Evolutionary conservation across 2,113 vertebrate genomes (phyloP).

Genomic region (Atractosteus spatula): DNA sequence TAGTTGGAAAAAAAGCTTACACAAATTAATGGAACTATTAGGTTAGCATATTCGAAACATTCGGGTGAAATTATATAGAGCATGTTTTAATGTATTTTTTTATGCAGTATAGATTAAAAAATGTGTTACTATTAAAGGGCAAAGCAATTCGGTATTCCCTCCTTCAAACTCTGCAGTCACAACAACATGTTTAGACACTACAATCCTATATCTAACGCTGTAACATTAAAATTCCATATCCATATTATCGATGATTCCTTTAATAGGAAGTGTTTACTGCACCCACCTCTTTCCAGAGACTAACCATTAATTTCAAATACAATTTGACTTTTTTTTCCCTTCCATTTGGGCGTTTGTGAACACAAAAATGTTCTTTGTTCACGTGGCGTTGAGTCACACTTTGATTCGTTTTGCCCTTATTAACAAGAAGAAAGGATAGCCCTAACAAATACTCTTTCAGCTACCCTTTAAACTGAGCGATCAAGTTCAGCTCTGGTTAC

Average conservation of each 20-base stretch:
- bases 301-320: slow-evolving; percentile 8
- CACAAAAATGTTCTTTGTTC: slow-evolving; percentile 42
- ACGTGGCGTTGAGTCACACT: slow-evolving; percentile 47
- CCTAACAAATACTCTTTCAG: slow-evolving; percentile 51
- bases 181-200: slow-evolving; percentile 3
- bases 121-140: no score
- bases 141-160: no score
- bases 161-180: background rate
- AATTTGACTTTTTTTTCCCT: slow-evolving; percentile 13
- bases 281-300: slow-evolving; percentile 2
- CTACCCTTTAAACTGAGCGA: slow-evolving; percentile 76
- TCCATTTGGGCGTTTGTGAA: background rate
- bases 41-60: no score
- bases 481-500: slow-evolving; percentile 80
- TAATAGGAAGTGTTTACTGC: slow-evolving; percentile 12
- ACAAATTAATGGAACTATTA: no score
- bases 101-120: no score
- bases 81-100: no score
- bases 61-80: no score
- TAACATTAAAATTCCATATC: slow-evolving; percentile 12
- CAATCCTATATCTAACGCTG: slow-evolving; percentile 15
- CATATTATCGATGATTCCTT: slow-evolving; percentile 6
- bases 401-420: slow-evolving; percentile 39
- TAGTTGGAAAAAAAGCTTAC: no score
- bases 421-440: slow-evolving; percentile 44